Evolutionary conservation across 2,113 vertebrate genomes (phyloP), one percentile per base, ranked within the genome.

Genomic region (Thymallus thymallus): DNA sequence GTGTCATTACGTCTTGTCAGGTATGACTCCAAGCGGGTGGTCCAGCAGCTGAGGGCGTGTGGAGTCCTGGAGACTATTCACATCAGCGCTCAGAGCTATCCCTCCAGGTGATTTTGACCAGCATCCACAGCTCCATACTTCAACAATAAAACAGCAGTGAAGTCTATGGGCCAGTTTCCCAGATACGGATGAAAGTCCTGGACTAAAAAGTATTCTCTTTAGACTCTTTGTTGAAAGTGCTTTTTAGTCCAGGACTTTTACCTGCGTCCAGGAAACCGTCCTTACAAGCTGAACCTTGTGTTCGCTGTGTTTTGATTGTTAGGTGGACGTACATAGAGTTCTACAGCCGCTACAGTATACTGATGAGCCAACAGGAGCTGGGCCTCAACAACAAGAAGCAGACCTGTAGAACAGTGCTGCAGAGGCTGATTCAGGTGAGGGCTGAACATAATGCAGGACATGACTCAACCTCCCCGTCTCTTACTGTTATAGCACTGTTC

Each of bases 251-350:
- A 41, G 35, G 9, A 41, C 35, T 41, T 41, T 10, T 41, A 9
- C 9, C 35, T 41, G 35, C 10, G 35, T 35, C 35, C 35, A 7
- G 35, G 7, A 41, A 41, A 41, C 35, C 2, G 9, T 41, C 35
- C 35, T 41, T 41, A 63, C 26, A 20, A 7, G 29, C 6, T 29
- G 1, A 26, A 32, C 24, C 20, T 23, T 67, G 26, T 63, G 58
- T 30, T 14, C 41, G 20, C 20, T 72, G 7, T 0, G 51, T 84
- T 82, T 78, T 84, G 0, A 84, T 83, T 90, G 81, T 1, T 85
- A 99, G 98, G 76, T 99, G 98, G 98, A 99, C 96, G 0, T 99
- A 99, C 72, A 93, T 95, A 6, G 98, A 99, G 91, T 99, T 99
- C 89, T 99, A 95, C 87, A 95, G 96, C 72, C 95, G 98, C 41